These are phyloP conservation scores for Autographa pulchrina DNA, from an alignment of 2,888 invertebrate species.

Conservation along the genomic window DNA sequence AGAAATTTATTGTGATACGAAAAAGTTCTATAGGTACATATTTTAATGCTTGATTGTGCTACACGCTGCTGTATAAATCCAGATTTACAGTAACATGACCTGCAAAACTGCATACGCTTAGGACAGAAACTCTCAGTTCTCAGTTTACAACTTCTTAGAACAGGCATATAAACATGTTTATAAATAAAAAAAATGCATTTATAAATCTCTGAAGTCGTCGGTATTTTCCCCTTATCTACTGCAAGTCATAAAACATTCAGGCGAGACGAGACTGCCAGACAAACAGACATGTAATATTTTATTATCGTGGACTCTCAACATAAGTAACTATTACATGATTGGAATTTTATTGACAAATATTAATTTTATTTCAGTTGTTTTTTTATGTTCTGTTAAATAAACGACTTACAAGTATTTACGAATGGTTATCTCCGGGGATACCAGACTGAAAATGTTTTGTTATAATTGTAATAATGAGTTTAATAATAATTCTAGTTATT, in stretches of 20 bases:
- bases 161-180: background rate
- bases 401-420: too few relatives aligned
- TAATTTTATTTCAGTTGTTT: background rate
- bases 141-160: constrained; percentile 22
- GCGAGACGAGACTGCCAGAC: constrained; percentile 39
- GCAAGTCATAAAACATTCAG: constrained; percentile 51
- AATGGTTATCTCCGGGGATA: too few relatives aligned
- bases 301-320: background rate
- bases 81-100: constrained; percentile 33
- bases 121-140: background rate
- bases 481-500: too few relatives aligned
- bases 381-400: too few relatives aligned
- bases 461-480: too few relatives aligned
- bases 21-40: too few relatives aligned
- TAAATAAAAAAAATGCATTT: constrained; percentile 15
- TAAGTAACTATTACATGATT: background rate
- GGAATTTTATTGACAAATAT: background rate
- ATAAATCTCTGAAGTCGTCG: constrained; percentile 36
- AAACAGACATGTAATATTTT: constrained; percentile 31
- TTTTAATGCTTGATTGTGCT: too few relatives aligned
- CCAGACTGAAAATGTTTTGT: too few relatives aligned
- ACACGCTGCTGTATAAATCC: constrained; percentile 24
- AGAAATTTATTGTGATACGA: too few relatives aligned
- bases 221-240: constrained; percentile 57
- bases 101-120: constrained; percentile 16